A percentile compares a stretch with the other conserved stretches of the same genome.
Evolutionary conservation across 2,113 vertebrate species (phyloP).

Genomic region (Hyla sarda): DNA sequence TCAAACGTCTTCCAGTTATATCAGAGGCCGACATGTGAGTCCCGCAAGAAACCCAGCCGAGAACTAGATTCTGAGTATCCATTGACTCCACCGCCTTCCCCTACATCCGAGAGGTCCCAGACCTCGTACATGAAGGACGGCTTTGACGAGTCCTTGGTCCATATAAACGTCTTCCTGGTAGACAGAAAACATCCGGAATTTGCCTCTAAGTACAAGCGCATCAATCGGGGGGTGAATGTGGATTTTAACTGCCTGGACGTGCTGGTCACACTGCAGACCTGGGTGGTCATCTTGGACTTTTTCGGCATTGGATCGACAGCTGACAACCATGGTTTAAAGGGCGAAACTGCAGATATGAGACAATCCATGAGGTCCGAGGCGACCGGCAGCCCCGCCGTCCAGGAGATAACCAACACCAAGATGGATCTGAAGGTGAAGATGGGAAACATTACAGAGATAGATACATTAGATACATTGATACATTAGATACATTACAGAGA

Average conservation of each 20-base stretch:
- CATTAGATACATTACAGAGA: too few species aligned
- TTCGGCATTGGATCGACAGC: conserved; percentile 98
- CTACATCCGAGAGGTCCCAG: conserved; percentile 72
- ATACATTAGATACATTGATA: too few species aligned
- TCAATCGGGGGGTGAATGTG: conserved; percentile 88
- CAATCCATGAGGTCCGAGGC: conserved; percentile 70
- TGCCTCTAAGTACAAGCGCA: conserved; percentile 77
- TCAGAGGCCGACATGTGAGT: conserved; percentile 84
- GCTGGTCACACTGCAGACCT: conserved; percentile 94
- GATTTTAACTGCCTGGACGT: conserved; percentile 98
- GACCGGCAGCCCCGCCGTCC: conserved; percentile 63
- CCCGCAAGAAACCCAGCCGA: conserved; percentile 78
- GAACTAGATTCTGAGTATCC: conserved; percentile 82
- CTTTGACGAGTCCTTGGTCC: conserved; percentile 94
- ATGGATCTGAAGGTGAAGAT: conserved; percentile 89
- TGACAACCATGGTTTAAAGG: conserved; percentile 89
- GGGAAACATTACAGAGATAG: neutral
- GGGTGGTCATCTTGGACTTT: conserved; percentile 98
- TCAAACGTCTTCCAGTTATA: conserved; percentile 97
- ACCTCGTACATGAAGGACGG: conserved; percentile 72
- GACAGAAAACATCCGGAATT: conserved; percentile 95
- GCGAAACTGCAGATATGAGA: conserved; percentile 69
- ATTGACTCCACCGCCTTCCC: conserved; percentile 94
- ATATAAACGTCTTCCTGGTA: conserved; percentile 92
- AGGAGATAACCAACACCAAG: conserved; percentile 86